Evolutionary conservation across 1,140 invertebrate genomes (phyloP).

Genomic region (Phocides pigmalion): DNA sequence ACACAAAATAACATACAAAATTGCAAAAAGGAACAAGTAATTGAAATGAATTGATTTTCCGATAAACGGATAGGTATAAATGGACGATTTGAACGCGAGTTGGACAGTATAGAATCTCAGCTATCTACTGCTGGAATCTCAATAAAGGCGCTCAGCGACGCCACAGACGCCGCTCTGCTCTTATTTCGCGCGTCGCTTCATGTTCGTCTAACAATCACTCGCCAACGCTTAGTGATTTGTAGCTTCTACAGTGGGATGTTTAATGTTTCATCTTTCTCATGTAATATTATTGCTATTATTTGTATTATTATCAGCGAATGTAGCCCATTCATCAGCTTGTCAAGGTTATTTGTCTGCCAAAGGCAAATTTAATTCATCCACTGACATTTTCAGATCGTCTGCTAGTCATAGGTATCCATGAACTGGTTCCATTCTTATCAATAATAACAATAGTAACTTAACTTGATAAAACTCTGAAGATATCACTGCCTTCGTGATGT

Average conservation of each 20-base stretch:
- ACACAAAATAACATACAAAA: neutral
- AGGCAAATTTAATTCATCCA: no score
- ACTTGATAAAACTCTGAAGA: no score
- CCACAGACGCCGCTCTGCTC: slow-evolving; percentile 45
- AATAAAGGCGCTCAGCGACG: slow-evolving; percentile 53
- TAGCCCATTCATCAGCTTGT: no score
- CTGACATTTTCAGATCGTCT: no score
- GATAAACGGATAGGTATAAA: neutral
- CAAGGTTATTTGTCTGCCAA: no score
- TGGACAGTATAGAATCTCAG: slow-evolving; percentile 32
- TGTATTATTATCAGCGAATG: no score
- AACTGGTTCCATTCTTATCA: no score
- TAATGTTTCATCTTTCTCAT: neutral
- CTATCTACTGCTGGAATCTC: slow-evolving; percentile 52
- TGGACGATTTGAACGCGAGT: neutral
- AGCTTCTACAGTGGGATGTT: slow-evolving; percentile 39
- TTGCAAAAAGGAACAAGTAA: neutral
- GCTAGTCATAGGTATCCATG: no score
- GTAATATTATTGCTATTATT: no score
- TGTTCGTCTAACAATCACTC: slow-evolving; percentile 48
- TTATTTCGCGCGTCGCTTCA: slow-evolving; percentile 52
- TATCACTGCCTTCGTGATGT: no score
- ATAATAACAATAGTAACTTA: no score
- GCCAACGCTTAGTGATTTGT: slow-evolving; percentile 38
- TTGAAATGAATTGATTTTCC: neutral